These are phyloP conservation scores for Eueides isabella DNA, from an alignment of 1,140 invertebrate genomes.

Conservation along the genomic window DNA sequence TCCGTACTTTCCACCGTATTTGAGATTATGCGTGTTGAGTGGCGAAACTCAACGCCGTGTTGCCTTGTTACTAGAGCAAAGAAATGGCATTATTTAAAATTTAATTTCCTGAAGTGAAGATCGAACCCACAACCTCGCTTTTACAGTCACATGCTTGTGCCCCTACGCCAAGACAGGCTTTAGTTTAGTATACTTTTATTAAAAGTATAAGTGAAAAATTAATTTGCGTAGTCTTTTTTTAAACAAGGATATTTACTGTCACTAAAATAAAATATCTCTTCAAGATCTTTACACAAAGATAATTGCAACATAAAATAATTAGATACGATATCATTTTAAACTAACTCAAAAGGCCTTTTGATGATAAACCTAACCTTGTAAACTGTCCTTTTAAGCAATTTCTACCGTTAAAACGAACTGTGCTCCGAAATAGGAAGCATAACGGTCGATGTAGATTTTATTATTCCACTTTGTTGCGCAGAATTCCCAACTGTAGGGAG, in stretches of 20 bases:
- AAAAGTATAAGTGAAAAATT: not conserved
- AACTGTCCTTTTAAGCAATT: conserved; percentile 6
- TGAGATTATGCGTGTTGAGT: too few relatives aligned
- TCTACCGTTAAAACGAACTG: conserved; percentile 1
- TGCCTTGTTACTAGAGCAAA: too few relatives aligned
- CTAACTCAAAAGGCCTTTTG: not conserved
- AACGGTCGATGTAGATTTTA: conserved; percentile 33
- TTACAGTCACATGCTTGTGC: too few relatives aligned
- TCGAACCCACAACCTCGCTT: too few relatives aligned
- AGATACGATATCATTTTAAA: not conserved
- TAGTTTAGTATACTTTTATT: too few relatives aligned
- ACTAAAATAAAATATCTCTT: not conserved
- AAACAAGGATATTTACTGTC: too few relatives aligned
- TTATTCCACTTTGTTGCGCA: conserved; percentile 26
- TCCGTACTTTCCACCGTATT: too few relatives aligned
- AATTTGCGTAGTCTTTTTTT: not conserved
- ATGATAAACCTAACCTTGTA: conserved; percentile 8
- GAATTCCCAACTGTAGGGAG: conserved; percentile 26
- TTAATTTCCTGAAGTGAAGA: too few relatives aligned
- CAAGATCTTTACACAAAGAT: not conserved
- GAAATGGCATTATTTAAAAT: too few relatives aligned
- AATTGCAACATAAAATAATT: not conserved
- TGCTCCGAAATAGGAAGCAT: conserved; percentile 20
- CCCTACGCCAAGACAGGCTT: too few relatives aligned
- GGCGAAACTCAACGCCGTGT: too few relatives aligned